phyloP scores from a whole-genome alignment of 2,797 vertebrate genomes.

The Silurus lanzhouensis region DNA sequence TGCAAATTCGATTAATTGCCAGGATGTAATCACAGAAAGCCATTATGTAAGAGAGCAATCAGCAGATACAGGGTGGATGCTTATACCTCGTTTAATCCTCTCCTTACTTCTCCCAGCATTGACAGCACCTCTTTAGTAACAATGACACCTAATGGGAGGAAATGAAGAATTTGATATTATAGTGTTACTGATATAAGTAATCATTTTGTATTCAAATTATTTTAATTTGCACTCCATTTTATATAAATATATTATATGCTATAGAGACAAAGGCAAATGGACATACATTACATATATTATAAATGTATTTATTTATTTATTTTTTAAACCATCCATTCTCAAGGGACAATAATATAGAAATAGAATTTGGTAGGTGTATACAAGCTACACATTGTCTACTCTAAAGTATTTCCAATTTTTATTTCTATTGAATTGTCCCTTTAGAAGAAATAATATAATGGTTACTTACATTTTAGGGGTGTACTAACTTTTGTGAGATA shows the following conservation, averaged over 20 bases:
- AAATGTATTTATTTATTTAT: too few species aligned
- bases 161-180: neutral
- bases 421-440: too few species aligned
- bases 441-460: too few species aligned
- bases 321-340: neutral
- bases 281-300: neutral
- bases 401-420: too few species aligned
- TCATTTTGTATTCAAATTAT: neutral
- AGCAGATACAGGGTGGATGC: neutral
- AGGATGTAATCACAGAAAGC: neutral
- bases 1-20: neutral
- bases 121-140: constrained; percentile 86
- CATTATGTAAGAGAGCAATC: neutral
- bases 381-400: too few species aligned
- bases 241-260: too few species aligned
- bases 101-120: constrained; percentile 86
- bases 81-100: constrained; percentile 84
- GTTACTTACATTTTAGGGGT: too few species aligned
- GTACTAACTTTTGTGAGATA: too few species aligned
- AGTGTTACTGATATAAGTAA: neutral
- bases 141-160: constrained; percentile 79
- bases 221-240: neutral
- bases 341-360: too few species aligned
- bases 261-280: neutral
- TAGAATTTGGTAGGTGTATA: too few species aligned